A percentile compares a stretch with the other conserved stretches of the same genome.
Evolutionary conservation across 2,797 vertebrate species (phyloP).

Genomic region (Enteromius unitaeniatus): DNA sequence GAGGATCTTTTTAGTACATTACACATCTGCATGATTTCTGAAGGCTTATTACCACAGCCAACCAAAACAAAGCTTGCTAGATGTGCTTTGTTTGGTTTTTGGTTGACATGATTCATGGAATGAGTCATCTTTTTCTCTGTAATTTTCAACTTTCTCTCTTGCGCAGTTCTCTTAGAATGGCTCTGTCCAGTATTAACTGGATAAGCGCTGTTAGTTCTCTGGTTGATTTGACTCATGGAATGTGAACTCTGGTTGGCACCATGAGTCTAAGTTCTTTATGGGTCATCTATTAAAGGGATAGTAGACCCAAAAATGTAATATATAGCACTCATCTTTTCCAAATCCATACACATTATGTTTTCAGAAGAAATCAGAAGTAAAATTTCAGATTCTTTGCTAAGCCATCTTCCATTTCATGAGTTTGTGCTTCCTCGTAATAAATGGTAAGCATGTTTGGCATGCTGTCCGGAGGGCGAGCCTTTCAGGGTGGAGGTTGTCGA

Average conservation of each 20-base stretch:
- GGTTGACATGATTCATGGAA: slow-evolving; percentile 46
- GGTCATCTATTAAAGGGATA: background rate
- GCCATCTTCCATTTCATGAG: background rate
- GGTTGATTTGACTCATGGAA: slow-evolving; percentile 51
- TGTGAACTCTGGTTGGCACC: slow-evolving; percentile 23
- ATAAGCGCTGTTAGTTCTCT: slow-evolving; percentile 9
- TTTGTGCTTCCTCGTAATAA: too few relatives aligned
- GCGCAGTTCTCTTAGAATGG: background rate
- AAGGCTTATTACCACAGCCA: background rate
- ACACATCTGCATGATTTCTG: background rate
- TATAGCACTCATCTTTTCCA: background rate
- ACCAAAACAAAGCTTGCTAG: slow-evolving; percentile 8
- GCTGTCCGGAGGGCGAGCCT: too few relatives aligned
- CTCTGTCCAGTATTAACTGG: background rate
- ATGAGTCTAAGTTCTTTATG: background rate
- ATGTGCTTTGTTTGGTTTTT: slow-evolving; percentile 11
- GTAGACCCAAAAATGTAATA: background rate
- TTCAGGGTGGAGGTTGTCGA: too few relatives aligned
- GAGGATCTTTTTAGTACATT: background rate
- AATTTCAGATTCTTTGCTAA: background rate
- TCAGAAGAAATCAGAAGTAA: background rate
- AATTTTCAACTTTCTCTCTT: background rate
- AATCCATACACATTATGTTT: background rate
- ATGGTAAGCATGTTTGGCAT: too few relatives aligned
- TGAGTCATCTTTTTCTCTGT: slow-evolving; percentile 14